These are phyloP conservation scores for Icerya purchasi DNA, from an alignment of 2,888 invertebrate genomes.

Conservation along the genomic window DNA sequence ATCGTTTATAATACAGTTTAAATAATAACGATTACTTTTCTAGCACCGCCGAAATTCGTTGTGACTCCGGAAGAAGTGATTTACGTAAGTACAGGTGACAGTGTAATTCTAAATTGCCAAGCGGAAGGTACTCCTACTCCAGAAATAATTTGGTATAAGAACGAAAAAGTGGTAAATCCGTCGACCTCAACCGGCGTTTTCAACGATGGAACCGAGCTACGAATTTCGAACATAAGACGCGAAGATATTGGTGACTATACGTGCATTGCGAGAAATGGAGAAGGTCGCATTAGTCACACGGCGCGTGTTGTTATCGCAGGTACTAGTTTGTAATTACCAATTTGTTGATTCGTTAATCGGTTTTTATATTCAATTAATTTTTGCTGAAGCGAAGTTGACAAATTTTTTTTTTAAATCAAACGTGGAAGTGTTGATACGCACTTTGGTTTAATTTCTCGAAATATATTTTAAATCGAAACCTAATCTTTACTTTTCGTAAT, in stretches of 20 bases:
- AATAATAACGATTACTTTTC: conserved; percentile 14
- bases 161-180: conserved; percentile 73
- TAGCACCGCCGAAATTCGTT: conserved; percentile 81
- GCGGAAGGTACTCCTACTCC: conserved; percentile 91
- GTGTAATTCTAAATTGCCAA: conserved; percentile 87
- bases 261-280: conserved; percentile 85
- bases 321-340: conserved; percentile 19
- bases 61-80: conserved; percentile 88
- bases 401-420: no score
- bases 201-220: conserved; percentile 81
- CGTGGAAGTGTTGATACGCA: no score
- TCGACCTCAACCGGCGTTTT: conserved; percentile 72
- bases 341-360: no score
- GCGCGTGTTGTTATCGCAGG: conserved; percentile 88
- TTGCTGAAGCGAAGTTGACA: no score
- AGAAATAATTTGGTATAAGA: conserved; percentile 89
- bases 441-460: no score
- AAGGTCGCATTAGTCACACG: conserved; percentile 88
- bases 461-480: no score
- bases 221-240: conserved; percentile 76
- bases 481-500: no score
- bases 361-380: no score
- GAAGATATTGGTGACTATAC: conserved; percentile 93
- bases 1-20: background rate
- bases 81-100: conserved; percentile 90